These are phyloP conservation scores for Melanocharis versteri DNA, from an alignment of 2,113 vertebrate species.

Conservation along the genomic window DNA sequence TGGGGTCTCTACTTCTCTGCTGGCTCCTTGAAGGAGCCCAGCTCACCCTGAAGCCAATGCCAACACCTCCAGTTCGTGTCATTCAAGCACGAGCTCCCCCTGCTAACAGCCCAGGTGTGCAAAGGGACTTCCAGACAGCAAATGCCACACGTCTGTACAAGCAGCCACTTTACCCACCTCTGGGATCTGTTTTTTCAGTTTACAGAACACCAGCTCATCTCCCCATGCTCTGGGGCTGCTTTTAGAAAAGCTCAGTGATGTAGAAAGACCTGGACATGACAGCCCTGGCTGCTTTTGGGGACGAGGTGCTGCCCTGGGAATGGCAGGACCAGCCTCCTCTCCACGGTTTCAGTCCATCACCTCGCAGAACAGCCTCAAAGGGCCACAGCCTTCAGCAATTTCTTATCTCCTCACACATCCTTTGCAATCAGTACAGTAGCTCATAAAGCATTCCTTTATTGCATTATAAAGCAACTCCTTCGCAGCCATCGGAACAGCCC, in stretches of 20 bases:
- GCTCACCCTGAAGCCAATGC: background rate
- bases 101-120: background rate
- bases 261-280: background rate
- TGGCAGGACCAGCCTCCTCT: background rate
- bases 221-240: background rate
- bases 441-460: background rate
- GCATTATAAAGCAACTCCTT: background rate
- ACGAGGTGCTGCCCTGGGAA: background rate
- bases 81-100: background rate
- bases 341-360: background rate
- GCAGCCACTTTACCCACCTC: background rate
- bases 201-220: background rate
- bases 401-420: background rate
- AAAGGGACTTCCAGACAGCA: background rate
- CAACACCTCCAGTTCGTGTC: background rate
- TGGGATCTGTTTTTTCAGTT: background rate
- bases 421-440: background rate
- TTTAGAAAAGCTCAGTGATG: background rate
- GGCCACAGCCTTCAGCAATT: background rate
- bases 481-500: background rate
- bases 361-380: background rate
- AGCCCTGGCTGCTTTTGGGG: background rate
- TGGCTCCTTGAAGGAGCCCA: background rate
- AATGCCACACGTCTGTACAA: background rate
- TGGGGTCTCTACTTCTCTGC: background rate